A percentile compares a stretch with the other conserved stretches of the same genome.
These are phyloP conservation scores for Incurvaria masculella DNA, from an alignment of 2,888 invertebrate species.

Conservation along the genomic window DNA sequence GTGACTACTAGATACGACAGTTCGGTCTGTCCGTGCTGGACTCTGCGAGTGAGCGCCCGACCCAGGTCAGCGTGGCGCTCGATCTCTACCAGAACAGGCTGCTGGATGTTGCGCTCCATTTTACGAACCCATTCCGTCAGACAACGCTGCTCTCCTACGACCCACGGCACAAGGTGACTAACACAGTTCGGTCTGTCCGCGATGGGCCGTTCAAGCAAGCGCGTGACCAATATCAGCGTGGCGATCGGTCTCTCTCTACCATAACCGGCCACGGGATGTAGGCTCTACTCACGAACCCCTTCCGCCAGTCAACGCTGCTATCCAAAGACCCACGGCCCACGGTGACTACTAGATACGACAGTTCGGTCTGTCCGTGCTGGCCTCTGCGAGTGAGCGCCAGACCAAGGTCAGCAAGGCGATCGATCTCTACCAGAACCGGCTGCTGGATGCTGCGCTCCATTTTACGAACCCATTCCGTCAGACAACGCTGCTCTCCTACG, in stretches of 20 bases:
- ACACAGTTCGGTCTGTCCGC: no score
- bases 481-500: slow-evolving; percentile 90
- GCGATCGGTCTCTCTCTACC: slow-evolving; percentile 93
- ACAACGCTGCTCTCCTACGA: slow-evolving; percentile 92
- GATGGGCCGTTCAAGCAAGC: no score
- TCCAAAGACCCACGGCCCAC: slow-evolving; percentile 80
- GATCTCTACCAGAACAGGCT: slow-evolving; percentile 84
- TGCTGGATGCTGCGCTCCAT: slow-evolving; percentile 69
- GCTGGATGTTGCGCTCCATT: slow-evolving; percentile 70
- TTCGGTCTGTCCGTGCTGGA: slow-evolving; percentile 93
- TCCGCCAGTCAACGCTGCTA: slow-evolving; percentile 86
- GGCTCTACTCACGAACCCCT: slow-evolving; percentile 88
- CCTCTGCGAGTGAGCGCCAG: slow-evolving; percentile 75
- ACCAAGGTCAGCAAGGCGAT: slow-evolving; percentile 88
- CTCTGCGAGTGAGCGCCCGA: slow-evolving; percentile 74
- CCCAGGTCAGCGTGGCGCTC: slow-evolving; percentile 85
- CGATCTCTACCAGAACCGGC: slow-evolving; percentile 81
- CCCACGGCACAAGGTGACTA: slow-evolving; percentile 70
- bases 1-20: no score
- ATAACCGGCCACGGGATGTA: slow-evolving; percentile 69
- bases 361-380: slow-evolving; percentile 92
- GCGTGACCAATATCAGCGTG: slow-evolving; percentile 81
- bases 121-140: slow-evolving; percentile 90
- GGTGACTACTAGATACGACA: no score
- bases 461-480: slow-evolving; percentile 93